phyloP scores from a whole-genome alignment of 2,888 invertebrate genomes.

The Gymnocheta viridis region DNA sequence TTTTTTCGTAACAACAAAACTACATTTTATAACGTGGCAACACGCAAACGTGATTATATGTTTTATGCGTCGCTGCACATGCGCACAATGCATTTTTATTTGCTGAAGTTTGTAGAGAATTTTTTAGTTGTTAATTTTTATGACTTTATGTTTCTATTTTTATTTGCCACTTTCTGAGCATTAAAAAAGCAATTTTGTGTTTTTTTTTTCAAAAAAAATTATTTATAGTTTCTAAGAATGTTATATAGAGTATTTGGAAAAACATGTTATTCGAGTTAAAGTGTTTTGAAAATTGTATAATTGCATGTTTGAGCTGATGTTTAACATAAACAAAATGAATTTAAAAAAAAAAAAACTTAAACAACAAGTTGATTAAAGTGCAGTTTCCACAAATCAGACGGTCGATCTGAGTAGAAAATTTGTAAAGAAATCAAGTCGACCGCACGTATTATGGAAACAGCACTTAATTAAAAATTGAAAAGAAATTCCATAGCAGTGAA shows the following conservation, averaged over 20 bases:
- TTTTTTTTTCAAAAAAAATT: constrained; percentile 22
- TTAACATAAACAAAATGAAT: constrained; percentile 2
- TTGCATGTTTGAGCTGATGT: constrained; percentile 9
- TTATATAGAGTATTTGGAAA: neutral
- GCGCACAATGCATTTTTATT: constrained; percentile 51
- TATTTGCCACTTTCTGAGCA: constrained; percentile 11
- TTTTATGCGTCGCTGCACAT: constrained; percentile 66
- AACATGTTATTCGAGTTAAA: constrained; percentile 13
- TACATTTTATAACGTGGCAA: constrained; percentile 50
- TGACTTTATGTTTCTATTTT: constrained; percentile 11
- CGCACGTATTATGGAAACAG: no score
- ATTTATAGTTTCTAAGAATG: constrained; percentile 34
- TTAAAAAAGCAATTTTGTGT: constrained; percentile 6
- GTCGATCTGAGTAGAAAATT: no score
- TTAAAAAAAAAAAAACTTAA: neutral
- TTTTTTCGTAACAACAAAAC: constrained; percentile 6
- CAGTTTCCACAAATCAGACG: no score
- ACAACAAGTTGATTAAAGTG: neutral
- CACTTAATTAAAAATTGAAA: no score
- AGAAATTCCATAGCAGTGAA: no score
- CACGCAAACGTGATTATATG: constrained; percentile 63
- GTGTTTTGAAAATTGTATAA: constrained; percentile 26
- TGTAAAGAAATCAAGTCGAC: no score
- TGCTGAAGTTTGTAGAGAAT: neutral
- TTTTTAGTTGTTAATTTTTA: neutral